phyloP scores from a whole-genome alignment of 2,113 vertebrate genomes.

The Ageneiosus marmoratus region DNA sequence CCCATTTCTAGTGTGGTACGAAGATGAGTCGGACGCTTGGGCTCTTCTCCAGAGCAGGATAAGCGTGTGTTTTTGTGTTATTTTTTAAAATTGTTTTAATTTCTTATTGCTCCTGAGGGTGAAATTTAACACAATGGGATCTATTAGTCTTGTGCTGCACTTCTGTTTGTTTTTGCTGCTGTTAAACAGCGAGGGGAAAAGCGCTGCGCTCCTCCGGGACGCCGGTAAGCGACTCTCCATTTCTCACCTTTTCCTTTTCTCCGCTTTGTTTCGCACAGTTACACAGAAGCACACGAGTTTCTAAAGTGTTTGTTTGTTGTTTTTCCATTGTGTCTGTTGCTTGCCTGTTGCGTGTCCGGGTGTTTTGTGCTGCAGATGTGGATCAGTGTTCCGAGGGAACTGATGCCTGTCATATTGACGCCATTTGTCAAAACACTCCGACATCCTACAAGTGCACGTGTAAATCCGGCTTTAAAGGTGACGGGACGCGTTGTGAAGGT shows the following conservation, averaged over 20 bases:
- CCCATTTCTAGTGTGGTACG: conserved; percentile 74
- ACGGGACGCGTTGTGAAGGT: conserved; percentile 87
- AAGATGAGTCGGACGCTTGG: conserved; percentile 77
- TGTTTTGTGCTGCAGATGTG: conserved; percentile 45
- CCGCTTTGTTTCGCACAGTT: too few species aligned
- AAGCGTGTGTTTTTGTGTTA: conserved; percentile 67
- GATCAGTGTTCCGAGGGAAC: conserved; percentile 82
- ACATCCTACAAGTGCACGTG: conserved; percentile 92
- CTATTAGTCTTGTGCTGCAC: conserved; percentile 71
- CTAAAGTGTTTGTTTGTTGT: too few species aligned
- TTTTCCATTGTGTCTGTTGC: too few species aligned
- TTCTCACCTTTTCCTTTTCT: not conserved
- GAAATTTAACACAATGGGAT: conserved; percentile 78
- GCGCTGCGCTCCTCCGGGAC: conserved; percentile 69
- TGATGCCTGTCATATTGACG: conserved; percentile 91
- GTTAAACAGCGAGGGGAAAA: conserved; percentile 75
- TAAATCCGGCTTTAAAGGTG: conserved; percentile 88
- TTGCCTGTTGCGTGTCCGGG: too few species aligned
- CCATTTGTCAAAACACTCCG: conserved; percentile 90
- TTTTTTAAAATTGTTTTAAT: too few species aligned
- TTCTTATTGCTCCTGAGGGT: conserved; percentile 61
- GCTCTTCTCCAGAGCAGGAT: conserved; percentile 68
- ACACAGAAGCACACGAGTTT: too few species aligned
- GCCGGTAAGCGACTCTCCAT: conserved; percentile 69
- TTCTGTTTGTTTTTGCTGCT: conserved; percentile 80